Conservation (phyloP, 2,113 vertebrate species). For the Noturus placidus region DNA sequence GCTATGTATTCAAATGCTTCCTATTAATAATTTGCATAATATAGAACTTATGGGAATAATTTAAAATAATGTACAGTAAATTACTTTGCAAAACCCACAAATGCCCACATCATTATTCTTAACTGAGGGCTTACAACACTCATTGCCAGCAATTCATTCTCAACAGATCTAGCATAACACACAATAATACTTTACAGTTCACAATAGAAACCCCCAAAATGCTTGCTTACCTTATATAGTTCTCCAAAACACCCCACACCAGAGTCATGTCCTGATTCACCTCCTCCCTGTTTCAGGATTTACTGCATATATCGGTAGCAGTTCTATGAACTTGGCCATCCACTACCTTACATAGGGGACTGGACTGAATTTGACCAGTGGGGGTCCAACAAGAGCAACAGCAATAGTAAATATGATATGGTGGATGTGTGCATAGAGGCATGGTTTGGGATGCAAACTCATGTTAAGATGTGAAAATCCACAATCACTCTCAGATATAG, state of each 20-base stretch:
- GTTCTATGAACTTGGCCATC: constrained; percentile 17
- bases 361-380: background rate
- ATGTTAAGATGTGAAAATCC: constrained; percentile 35
- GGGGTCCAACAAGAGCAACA: constrained; percentile 10
- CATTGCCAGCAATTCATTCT: too few relatives aligned
- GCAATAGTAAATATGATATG: constrained; percentile 29
- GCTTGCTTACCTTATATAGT: too few relatives aligned
- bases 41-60: too few relatives aligned
- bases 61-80: too few relatives aligned
- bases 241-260: background rate
- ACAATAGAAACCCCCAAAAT: too few relatives aligned
- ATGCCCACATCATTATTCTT: too few relatives aligned
- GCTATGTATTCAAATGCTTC: too few relatives aligned
- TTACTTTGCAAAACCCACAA: too few relatives aligned
- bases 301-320: constrained; percentile 1
- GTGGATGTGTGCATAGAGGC: constrained; percentile 28
- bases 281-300: constrained; percentile 4
- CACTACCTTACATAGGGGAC: constrained; percentile 29
- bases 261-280: background rate
- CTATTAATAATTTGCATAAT: too few relatives aligned
- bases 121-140: too few relatives aligned
- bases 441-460: constrained; percentile 3
- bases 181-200: too few relatives aligned
- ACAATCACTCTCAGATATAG: constrained; percentile 14
- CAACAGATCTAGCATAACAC: too few relatives aligned